Percentiles rank a stretch among this genome's conserved stretches.
These are phyloP conservation scores for Naja naja DNA, from an alignment of 2,113 vertebrate genomes.

Conservation along the genomic window DNA sequence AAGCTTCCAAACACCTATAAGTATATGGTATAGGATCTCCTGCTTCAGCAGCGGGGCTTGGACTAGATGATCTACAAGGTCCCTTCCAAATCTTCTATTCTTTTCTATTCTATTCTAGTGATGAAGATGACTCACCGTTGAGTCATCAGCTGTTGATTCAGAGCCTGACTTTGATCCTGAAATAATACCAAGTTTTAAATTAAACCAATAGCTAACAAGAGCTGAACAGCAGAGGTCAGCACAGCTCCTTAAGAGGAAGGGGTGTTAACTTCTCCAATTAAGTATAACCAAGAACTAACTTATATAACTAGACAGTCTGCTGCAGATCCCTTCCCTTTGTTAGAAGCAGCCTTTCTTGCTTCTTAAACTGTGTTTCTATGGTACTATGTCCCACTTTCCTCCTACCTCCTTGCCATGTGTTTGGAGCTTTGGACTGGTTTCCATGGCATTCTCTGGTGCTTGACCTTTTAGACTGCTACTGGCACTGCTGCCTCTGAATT, in stretches of 20 bases:
- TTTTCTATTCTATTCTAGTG: not conserved
- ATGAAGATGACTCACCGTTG: not conserved
- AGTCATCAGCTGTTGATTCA: not conserved
- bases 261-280: not conserved
- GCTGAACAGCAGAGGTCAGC: not conserved
- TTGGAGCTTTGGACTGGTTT: not conserved
- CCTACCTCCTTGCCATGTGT: not conserved
- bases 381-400: not conserved
- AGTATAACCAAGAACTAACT: not conserved
- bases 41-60: too few species aligned
- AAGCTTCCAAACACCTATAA: not conserved
- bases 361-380: not conserved
- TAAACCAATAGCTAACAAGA: not conserved
- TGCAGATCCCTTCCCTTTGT: not conserved
- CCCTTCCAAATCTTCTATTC: too few species aligned
- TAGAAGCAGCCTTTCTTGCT: not conserved
- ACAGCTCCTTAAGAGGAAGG: not conserved
- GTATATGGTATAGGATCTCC: too few species aligned
- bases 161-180: not conserved
- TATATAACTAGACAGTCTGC: not conserved
- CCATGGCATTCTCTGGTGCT: not conserved
- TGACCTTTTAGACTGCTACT: not conserved
- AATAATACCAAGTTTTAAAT: not conserved
- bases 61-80: too few species aligned
- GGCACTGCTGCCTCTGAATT: not conserved